phyloP scores from a whole-genome alignment of 2,797 vertebrate species.

The Cossypha caffra region DNA sequence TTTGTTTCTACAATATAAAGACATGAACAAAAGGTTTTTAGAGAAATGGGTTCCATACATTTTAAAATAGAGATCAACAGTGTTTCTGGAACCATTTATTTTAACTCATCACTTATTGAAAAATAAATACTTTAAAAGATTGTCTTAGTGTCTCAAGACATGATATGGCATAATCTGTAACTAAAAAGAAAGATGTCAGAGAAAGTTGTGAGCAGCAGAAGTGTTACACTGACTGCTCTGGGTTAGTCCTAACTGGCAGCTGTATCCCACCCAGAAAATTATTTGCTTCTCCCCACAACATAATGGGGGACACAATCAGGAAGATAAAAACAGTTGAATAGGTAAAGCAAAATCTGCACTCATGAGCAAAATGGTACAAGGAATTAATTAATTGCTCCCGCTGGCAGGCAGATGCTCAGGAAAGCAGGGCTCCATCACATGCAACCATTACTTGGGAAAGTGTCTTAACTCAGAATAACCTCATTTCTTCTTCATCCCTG shows the following conservation, averaged over 20 bases:
- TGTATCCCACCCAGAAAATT: fast-evolving
- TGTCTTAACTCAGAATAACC: fast-evolving
- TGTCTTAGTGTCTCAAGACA: neutral
- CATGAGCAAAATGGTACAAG: fast-evolving
- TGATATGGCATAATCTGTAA: neutral
- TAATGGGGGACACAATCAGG: fast-evolving
- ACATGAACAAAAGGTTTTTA: neutral
- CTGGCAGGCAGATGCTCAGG: neutral
- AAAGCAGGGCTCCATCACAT: neutral
- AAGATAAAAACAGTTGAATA: neutral
- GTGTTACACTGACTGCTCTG: neutral
- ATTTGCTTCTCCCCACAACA: fast-evolving
- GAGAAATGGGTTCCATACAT: neutral
- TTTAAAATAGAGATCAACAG: neutral
- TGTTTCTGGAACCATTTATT: neutral
- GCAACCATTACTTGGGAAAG: fast-evolving
- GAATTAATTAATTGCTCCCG: neutral
- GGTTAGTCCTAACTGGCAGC: neutral
- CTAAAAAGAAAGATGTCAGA: neutral
- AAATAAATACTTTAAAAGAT: neutral
- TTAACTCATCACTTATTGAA: neutral
- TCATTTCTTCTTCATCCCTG: neutral
- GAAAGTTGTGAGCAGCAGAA: neutral
- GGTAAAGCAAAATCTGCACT: fast-evolving
- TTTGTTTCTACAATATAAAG: neutral